These are phyloP conservation scores for Stratiolaelaps scimitus DNA, from an alignment of 1,140 invertebrate species.

Conservation along the genomic window DNA sequence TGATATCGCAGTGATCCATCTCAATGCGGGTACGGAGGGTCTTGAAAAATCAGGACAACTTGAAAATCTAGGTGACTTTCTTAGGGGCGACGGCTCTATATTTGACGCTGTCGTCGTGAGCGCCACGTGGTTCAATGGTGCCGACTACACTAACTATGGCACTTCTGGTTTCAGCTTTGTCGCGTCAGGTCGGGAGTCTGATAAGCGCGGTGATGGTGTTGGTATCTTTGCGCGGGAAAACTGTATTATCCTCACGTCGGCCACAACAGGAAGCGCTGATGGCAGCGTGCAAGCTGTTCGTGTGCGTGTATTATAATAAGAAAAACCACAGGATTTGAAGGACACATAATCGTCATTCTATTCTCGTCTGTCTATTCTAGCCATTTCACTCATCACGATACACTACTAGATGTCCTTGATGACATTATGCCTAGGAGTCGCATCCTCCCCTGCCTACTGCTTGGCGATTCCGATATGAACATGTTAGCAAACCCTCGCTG, in stretches of 20 bases:
- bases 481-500: neutral
- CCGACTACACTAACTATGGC: neutral
- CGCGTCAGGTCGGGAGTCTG: neutral
- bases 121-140: neutral
- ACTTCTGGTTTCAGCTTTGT: neutral
- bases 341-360: neutral
- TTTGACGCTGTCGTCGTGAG: slow-evolving; percentile 1
- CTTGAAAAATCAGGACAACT: neutral
- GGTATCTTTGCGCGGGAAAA: neutral
- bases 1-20: slow-evolving; percentile 4
- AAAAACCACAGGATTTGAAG: slow-evolving; percentile 9
- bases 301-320: too few species aligned
- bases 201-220: neutral
- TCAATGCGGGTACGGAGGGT: neutral
- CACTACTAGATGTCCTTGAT: slow-evolving; percentile 5
- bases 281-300: slow-evolving; percentile 3
- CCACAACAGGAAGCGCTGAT: neutral
- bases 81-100: neutral
- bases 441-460: neutral
- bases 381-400: neutral
- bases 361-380: too few species aligned
- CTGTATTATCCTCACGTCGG: neutral
- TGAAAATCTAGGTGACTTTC: too few species aligned
- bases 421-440: neutral
- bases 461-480: slow-evolving; percentile 5